Percentiles rank a stretch among this genome's conserved stretches.
Conservation (phyloP, 1,140 invertebrate species). For the Rhagoletis zephyria region DNA sequence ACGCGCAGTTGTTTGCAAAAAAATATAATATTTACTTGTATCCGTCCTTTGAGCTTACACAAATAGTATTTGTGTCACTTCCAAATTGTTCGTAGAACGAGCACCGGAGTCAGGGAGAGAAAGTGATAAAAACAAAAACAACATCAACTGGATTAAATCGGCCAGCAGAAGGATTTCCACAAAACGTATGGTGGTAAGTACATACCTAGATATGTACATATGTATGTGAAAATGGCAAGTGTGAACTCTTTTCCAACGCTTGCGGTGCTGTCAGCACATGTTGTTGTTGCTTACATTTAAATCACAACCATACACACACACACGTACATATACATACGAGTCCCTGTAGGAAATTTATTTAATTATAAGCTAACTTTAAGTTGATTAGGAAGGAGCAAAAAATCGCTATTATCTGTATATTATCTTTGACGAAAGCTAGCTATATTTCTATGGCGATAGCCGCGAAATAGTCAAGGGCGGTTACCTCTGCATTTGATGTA, state of each 20-base stretch:
- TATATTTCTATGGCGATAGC: too few species aligned
- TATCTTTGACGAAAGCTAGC: too few species aligned
- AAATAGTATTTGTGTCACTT: conserved; percentile 5
- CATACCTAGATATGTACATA: too few species aligned
- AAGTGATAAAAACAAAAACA: neutral
- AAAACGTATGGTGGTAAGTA: too few species aligned
- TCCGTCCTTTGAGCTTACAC: neutral
- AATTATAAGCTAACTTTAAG: too few species aligned
- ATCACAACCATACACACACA: neutral
- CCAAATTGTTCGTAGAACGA: neutral
- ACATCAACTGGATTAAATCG: neutral
- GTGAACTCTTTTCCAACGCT: conserved; percentile 4
- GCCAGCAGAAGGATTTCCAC: conserved; percentile 11
- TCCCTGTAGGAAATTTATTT: too few species aligned
- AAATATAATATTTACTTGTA: neutral
- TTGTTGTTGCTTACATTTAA: conserved; percentile 39
- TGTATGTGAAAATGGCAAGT: conserved; percentile 10
- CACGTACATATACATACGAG: too few species aligned
- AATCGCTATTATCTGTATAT: too few species aligned
- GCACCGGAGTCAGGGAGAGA: neutral
- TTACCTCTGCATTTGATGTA: too few species aligned
- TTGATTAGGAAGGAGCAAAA: too few species aligned
- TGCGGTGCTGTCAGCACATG: conserved; percentile 9
- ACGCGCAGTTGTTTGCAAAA: neutral
- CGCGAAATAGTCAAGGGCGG: too few species aligned